Conservation (phyloP, 2,797 vertebrate genomes). For the Malacoraja senta region DNA sequence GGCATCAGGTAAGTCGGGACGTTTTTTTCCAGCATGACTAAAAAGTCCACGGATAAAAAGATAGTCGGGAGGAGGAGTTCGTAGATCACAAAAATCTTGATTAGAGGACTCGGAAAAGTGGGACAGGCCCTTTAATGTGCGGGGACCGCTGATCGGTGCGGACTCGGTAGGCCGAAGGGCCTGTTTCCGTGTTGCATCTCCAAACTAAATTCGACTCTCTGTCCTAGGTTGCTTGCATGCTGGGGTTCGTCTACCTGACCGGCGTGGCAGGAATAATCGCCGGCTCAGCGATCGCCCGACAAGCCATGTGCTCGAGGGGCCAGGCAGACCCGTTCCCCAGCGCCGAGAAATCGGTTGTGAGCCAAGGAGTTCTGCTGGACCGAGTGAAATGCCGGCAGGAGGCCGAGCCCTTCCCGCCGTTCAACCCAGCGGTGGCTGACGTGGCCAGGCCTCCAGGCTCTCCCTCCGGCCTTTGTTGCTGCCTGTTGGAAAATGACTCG, state of each 20-base stretch:
- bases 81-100: too few relatives aligned
- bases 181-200: too few relatives aligned
- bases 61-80: too few relatives aligned
- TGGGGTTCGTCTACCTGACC: constrained; percentile 81
- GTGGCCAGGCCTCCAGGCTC: neutral
- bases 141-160: too few relatives aligned
- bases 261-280: constrained; percentile 75
- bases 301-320: constrained; percentile 59
- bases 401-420: neutral
- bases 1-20: too few relatives aligned
- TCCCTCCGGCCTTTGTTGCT: constrained; percentile 45
- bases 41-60: too few relatives aligned
- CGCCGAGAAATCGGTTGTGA: constrained; percentile 40
- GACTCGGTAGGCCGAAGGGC: too few relatives aligned
- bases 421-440: too few relatives aligned
- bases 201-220: too few relatives aligned
- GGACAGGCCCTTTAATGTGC: too few relatives aligned
- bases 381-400: constrained; percentile 42
- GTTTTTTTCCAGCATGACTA: too few relatives aligned
- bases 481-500: constrained; percentile 57
- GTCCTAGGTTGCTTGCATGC: constrained; percentile 76
- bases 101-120: too few relatives aligned
- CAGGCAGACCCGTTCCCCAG: neutral
- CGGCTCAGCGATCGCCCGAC: constrained; percentile 68
- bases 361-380: constrained; percentile 45